Evolutionary conservation across 2,113 vertebrate genomes (phyloP).

Genomic region (Psophia crepitans): DNA sequence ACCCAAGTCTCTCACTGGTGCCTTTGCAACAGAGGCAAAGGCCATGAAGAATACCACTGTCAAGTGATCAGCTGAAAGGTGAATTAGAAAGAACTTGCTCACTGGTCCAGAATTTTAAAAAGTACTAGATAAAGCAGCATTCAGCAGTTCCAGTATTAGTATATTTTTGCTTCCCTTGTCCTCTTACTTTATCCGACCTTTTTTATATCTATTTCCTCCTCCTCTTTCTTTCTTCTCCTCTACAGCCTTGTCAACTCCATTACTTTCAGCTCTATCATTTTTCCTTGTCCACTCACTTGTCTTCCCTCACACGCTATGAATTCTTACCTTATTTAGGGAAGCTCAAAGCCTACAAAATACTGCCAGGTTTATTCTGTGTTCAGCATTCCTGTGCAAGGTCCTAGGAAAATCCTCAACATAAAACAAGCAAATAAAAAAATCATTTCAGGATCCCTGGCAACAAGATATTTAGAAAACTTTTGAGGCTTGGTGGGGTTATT

Average conservation of each 20-base stretch:
- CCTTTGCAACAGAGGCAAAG: background rate
- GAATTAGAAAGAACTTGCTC: background rate
- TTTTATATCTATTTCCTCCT: background rate
- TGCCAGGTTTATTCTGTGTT: background rate
- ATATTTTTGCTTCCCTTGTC: background rate
- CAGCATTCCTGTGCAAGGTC: background rate
- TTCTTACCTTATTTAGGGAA: background rate
- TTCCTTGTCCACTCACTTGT: background rate
- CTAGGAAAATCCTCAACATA: background rate
- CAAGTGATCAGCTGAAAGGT: background rate
- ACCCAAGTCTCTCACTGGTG: background rate
- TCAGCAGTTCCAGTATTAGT: background rate
- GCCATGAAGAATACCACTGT: background rate
- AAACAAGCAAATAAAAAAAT: background rate
- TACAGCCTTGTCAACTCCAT: background rate
- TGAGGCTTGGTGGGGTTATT: fast-evolving
- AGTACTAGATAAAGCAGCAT: background rate
- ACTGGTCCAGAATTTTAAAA: background rate
- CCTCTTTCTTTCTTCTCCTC: background rate
- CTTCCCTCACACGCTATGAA: background rate
- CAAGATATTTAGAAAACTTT: background rate
- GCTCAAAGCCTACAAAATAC: background rate
- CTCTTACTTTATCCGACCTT: background rate
- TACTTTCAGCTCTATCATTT: background rate
- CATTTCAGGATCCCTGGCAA: background rate